Evolutionary conservation across 1,140 invertebrate species (phyloP).

Genomic region (Drosophila persimilis): DNA sequence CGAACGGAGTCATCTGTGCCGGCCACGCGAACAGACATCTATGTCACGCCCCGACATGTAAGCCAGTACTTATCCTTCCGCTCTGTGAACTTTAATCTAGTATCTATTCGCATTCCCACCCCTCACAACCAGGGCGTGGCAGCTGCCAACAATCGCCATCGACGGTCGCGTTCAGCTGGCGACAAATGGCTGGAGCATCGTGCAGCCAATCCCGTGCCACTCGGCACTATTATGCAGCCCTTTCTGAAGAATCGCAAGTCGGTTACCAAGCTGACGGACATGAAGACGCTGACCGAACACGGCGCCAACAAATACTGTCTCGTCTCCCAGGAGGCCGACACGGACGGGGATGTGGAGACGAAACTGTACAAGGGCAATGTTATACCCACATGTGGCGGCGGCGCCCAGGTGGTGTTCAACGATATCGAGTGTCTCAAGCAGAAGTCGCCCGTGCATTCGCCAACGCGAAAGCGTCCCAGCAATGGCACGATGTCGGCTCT

Average conservation of each 20-base stretch:
- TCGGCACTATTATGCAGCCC: conserved; percentile 95
- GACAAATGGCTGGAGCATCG: conserved; percentile 96
- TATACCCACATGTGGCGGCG: conserved; percentile 95
- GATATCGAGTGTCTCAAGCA: conserved; percentile 97
- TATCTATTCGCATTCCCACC: neutral
- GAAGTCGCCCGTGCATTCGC: conserved; percentile 87
- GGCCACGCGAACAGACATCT: conserved; percentile 64
- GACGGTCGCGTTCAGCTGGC: conserved; percentile 90
- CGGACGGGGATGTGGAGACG: conserved; percentile 95
- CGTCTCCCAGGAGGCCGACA: conserved; percentile 95
- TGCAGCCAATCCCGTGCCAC: conserved; percentile 88
- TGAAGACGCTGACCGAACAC: conserved; percentile 88
- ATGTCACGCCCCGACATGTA: conserved; percentile 70
- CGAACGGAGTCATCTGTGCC: conserved; percentile 61
- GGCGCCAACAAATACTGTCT: conserved; percentile 95
- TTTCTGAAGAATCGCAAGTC: conserved; percentile 92
- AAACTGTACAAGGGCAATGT: conserved; percentile 97
- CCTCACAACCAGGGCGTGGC: conserved; percentile 83
- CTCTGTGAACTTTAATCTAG: neutral
- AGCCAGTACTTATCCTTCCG: neutral
- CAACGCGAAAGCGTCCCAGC: conserved; percentile 75
- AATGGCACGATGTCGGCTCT: conserved; percentile 63
- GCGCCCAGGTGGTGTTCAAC: conserved; percentile 97
- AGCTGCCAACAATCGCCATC: conserved; percentile 89
- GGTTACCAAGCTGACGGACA: conserved; percentile 89